A percentile compares a stretch with the other conserved stretches of the same genome.
Conservation (phyloP, 2,888 invertebrate species). For the Napeogenes sylphis region DNA sequence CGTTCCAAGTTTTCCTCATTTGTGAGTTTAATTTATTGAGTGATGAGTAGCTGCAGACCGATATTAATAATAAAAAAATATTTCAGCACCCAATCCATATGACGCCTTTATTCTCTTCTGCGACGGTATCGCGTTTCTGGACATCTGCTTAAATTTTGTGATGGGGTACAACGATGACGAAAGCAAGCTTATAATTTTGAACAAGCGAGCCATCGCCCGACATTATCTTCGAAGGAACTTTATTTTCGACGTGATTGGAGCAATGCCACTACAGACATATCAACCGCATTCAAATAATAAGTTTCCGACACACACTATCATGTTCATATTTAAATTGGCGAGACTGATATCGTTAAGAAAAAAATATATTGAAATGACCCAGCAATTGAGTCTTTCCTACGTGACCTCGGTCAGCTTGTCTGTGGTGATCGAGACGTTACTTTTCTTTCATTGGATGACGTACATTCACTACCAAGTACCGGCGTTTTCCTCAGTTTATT, state of each 20-base stretch:
- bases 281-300: constrained; percentile 37
- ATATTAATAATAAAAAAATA: neutral
- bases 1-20: constrained; percentile 47
- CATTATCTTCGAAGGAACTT: constrained; percentile 44
- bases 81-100: constrained; percentile 44
- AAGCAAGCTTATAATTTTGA: constrained; percentile 45
- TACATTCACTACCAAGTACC: constrained; percentile 54
- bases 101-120: constrained; percentile 45
- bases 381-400: constrained; percentile 47
- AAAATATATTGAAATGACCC: constrained; percentile 40
- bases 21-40: constrained; percentile 40
- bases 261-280: constrained; percentile 49
- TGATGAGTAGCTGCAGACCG: neutral
- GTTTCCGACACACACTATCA: constrained; percentile 47
- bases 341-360: constrained; percentile 35
- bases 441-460: constrained; percentile 58
- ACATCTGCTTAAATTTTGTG: constrained; percentile 47
- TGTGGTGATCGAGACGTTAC: constrained; percentile 33
- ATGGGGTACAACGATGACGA: constrained; percentile 54
- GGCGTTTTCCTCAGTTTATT: constrained; percentile 41
- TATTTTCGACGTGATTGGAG: constrained; percentile 42
- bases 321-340: constrained; percentile 50
- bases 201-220: constrained; percentile 43
- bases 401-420: constrained; percentile 35
- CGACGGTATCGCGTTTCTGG: constrained; percentile 44